Percentiles rank a stretch among this genome's conserved stretches.
These are phyloP conservation scores for Labeo catla DNA, from an alignment of 2,113 vertebrate genomes.

Conservation along the genomic window DNA sequence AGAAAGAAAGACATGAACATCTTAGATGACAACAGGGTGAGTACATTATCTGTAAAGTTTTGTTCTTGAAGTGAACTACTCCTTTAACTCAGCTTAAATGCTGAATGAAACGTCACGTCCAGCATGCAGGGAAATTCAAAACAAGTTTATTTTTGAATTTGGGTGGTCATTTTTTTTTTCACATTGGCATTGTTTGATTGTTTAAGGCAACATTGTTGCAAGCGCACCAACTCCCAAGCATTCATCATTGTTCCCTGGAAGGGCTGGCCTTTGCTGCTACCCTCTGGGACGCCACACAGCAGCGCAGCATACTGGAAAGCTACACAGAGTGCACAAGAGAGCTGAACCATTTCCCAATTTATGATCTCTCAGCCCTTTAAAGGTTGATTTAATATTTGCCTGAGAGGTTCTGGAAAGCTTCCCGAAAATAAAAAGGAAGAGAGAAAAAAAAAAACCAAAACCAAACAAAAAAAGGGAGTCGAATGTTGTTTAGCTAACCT, in stretches of 20 bases:
- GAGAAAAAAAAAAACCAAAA: conserved; percentile 16
- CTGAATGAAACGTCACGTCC: neutral
- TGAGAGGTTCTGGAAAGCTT: conserved; percentile 59
- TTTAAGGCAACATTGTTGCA: conserved; percentile 58
- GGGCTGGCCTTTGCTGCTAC: conserved; percentile 58
- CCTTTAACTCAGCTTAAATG: conserved; percentile 1
- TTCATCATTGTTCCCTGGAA: conserved; percentile 62
- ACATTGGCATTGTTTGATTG: conserved; percentile 61
- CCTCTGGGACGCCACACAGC: conserved; percentile 52
- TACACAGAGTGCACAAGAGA: conserved; percentile 52
- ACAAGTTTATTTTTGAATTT: conserved; percentile 59
- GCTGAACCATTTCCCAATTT: conserved; percentile 58
- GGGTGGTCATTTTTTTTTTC: conserved; percentile 59
- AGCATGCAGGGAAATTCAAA: conserved; percentile 35
- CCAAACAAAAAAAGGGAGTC: conserved; percentile 42
- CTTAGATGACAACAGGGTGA: too few species aligned
- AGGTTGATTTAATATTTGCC: conserved; percentile 65
- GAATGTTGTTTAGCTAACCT: conserved; percentile 60
- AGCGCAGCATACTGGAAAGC: conserved; percentile 42
- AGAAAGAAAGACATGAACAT: too few species aligned
- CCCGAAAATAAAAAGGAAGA: conserved; percentile 43
- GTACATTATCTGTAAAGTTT: too few species aligned
- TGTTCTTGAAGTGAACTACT: too few species aligned
- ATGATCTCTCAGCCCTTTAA: conserved; percentile 61
- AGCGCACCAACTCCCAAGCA: conserved; percentile 52